phyloP scores from a whole-genome alignment of 2,888 invertebrate genomes.

The Cerastis leucographa region DNA sequence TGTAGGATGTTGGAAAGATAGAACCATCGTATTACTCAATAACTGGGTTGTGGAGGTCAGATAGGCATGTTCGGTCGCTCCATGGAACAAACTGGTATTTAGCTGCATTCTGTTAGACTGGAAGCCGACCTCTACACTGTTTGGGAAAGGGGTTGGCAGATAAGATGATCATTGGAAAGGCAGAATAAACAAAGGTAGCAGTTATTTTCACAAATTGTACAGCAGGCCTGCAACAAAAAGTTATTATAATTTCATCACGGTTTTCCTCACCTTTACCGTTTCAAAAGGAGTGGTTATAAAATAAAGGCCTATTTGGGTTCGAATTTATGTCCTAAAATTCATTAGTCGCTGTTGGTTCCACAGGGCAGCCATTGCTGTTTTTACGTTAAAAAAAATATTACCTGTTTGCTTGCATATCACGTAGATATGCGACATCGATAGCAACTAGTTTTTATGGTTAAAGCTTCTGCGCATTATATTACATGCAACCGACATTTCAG shows the following conservation, averaged over 20 bases:
- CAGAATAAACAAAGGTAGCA: background rate
- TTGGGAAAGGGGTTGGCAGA: background rate
- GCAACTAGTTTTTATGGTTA: conserved; percentile 38
- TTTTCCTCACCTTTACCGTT: background rate
- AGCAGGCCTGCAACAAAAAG: background rate
- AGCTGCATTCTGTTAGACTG: background rate
- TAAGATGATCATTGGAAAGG: background rate
- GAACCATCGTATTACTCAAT: background rate
- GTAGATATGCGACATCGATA: conserved; percentile 20
- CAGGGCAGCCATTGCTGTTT: background rate
- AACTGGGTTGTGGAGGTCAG: background rate
- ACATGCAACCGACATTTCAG: background rate
- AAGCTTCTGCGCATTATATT: background rate
- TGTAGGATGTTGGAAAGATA: background rate
- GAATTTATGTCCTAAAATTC: background rate
- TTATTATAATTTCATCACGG: background rate
- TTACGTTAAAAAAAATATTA: background rate
- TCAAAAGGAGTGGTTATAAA: background rate
- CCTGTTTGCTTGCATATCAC: conserved; percentile 42
- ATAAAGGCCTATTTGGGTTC: background rate
- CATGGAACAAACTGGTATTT: background rate
- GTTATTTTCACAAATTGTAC: no score
- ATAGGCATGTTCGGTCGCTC: background rate
- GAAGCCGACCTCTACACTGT: background rate
- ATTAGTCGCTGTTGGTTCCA: background rate